phyloP scores from a whole-genome alignment of 2,797 vertebrate genomes.

The Champsocephalus esox region DNA sequence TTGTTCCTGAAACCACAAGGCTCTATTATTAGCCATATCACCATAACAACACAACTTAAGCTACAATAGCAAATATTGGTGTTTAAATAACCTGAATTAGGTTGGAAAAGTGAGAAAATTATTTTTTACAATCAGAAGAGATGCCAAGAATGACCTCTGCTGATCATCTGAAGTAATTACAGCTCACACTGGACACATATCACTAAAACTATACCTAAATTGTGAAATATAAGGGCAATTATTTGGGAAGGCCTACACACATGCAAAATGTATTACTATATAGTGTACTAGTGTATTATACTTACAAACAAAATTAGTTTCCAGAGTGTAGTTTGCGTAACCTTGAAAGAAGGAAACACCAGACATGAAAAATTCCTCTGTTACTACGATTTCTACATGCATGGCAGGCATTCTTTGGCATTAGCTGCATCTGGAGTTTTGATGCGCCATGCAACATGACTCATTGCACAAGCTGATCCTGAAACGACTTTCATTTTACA shows the following conservation, averaged over 20 bases:
- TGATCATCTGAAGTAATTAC: constrained; percentile 48
- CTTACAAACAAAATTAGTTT: background rate
- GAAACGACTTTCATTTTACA: constrained; percentile 39
- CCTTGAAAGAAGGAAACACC: constrained; percentile 1
- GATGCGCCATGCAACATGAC: constrained; percentile 28
- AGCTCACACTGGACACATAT: background rate
- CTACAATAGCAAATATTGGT: background rate
- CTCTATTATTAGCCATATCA: background rate
- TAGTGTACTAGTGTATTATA: background rate
- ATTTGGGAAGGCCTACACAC: constrained; percentile 1
- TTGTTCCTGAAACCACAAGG: constrained; percentile 7
- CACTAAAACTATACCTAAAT: background rate
- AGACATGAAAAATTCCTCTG: background rate
- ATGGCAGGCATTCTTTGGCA: constrained; percentile 28
- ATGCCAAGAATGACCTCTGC: constrained; percentile 60
- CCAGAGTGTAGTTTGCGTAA: background rate
- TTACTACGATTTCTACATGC: constrained; percentile 15
- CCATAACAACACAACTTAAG: background rate
- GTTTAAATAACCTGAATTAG: constrained; percentile 6
- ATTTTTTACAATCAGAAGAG: background rate
- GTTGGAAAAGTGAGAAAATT: background rate
- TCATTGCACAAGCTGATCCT: constrained; percentile 35
- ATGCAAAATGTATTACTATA: background rate
- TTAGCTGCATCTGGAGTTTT: constrained; percentile 6
- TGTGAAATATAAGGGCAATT: background rate